Percentiles rank a stretch among this genome's conserved stretches.
phyloP scores from a whole-genome alignment of 2,888 invertebrate species.

The Apamea anceps region DNA sequence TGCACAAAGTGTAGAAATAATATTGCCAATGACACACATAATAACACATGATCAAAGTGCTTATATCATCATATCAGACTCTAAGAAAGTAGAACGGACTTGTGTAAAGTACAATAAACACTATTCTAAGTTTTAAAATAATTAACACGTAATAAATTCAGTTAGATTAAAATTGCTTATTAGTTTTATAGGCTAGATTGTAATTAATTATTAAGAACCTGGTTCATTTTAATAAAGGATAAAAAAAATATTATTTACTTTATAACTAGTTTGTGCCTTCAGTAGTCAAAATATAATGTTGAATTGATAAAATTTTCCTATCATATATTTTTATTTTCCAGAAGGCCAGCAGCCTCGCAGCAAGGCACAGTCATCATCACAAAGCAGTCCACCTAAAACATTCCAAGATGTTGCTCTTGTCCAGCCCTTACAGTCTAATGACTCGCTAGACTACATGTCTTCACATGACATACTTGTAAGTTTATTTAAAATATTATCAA shows the following conservation, averaged over 20 bases:
- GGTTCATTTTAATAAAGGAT: no score
- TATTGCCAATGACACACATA: no score
- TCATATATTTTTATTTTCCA: conserved; percentile 60
- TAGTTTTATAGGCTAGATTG: no score
- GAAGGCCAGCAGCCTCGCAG: conserved; percentile 72
- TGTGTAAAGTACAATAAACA: no score
- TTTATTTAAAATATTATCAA: conserved; percentile 4
- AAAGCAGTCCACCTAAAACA: conserved; percentile 71
- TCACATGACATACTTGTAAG: conserved; percentile 76
- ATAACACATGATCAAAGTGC: no score
- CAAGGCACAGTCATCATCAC: conserved; percentile 68
- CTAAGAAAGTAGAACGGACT: no score
- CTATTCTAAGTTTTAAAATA: no score
- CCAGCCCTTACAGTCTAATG: conserved; percentile 75
- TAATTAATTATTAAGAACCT: no score
- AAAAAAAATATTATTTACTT: conserved; percentile 1
- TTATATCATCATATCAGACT: no score
- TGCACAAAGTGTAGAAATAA: no score
- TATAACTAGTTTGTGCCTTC: neutral
- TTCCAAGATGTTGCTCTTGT: conserved; percentile 80
- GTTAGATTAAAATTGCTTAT: no score
- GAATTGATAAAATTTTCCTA: neutral
- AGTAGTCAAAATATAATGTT: neutral
- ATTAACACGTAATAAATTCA: no score
- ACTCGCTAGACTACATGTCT: conserved; percentile 71